Conservation (phyloP, 2,113 vertebrate genomes). For the Pungitius pungitius region DNA sequence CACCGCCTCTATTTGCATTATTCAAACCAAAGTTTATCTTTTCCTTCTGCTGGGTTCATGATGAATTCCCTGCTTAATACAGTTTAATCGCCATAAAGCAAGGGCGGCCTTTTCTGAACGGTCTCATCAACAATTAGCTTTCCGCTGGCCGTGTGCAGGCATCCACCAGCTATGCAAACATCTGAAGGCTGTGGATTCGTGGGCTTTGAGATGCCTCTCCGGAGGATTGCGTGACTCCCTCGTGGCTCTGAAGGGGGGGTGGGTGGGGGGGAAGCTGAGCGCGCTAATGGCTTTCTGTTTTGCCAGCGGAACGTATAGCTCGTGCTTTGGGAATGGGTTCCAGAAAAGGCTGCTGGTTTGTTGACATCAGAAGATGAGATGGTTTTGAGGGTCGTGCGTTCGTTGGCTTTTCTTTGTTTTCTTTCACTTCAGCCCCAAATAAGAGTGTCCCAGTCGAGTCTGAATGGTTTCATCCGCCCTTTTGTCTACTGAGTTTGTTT, state of each 20-base stretch:
- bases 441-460: neutral
- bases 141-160: slow-evolving; percentile 56
- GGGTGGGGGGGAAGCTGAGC: neutral
- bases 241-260: neutral
- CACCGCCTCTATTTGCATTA: neutral
- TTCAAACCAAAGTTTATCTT: neutral
- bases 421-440: neutral
- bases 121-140: slow-evolving; percentile 56
- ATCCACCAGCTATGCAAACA: slow-evolving; percentile 70
- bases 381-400: slow-evolving; percentile 10
- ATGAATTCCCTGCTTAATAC: slow-evolving; percentile 23
- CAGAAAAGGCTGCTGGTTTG: slow-evolving; percentile 42
- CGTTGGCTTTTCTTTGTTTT: neutral
- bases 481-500: no score
- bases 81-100: slow-evolving; percentile 29
- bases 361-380: slow-evolving; percentile 55
- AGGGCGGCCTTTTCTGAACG: slow-evolving; percentile 33
- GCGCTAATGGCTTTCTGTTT: slow-evolving; percentile 49
- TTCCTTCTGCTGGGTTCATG: neutral
- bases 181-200: slow-evolving; percentile 79
- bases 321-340: slow-evolving; percentile 39
- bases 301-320: slow-evolving; percentile 26
- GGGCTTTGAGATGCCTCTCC: slow-evolving; percentile 52
- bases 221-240: slow-evolving; percentile 55
- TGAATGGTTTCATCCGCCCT: no score